Base-by-base conservation (phyloP, 2,797 vertebrate genomes). In the Lagodon rhomboides region DNA sequence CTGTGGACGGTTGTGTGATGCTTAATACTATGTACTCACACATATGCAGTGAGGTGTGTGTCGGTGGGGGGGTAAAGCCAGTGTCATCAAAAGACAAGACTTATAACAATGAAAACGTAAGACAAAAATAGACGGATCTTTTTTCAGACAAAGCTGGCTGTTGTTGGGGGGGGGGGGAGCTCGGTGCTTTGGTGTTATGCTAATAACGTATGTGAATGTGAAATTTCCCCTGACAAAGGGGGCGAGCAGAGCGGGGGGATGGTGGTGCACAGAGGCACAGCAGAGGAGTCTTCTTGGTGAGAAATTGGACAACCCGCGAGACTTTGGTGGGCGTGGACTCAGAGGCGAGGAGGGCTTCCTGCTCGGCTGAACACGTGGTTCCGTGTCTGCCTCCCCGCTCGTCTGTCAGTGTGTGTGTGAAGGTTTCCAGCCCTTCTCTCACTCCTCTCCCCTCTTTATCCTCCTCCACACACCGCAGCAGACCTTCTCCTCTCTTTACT, bases 321-420 rank as follows among this genome's bases (percentile, higher is more conserved):
- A 61, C 62, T 61, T 22, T 17, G 64, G 93, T 94, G 89, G 95
- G 94, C 94, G 95, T 92, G 93, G 77, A 9, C 83, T 69, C 20
- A 9, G 61, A 58, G 59, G 75, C 47, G 16, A 73, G 83, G 25
- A 73, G 83, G 25, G 88, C 92, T 95, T 96, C 94, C 94, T 95
- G 93, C 75, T 92, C 72, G 74, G 83, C 4, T 84, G 92, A 84
- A 79, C 95, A 95, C 95, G 95, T 95, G 95, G 94, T 95, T 95
- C 93, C 93, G 92, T 68, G 89, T 93, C 92, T 87, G 91, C 82
- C 73, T 89, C 23, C 81, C 77, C 68, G 79, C 86, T 47, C 38
- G 85, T 87, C 89, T 89, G 92, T 91, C 91, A 91, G 80, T 54
- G 86, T 75, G 80, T 54, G 86, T 75, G 85, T 79, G 84, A 81